Conservation (phyloP, 2,797 vertebrate species). For the Toxotes lorentzi region DNA sequence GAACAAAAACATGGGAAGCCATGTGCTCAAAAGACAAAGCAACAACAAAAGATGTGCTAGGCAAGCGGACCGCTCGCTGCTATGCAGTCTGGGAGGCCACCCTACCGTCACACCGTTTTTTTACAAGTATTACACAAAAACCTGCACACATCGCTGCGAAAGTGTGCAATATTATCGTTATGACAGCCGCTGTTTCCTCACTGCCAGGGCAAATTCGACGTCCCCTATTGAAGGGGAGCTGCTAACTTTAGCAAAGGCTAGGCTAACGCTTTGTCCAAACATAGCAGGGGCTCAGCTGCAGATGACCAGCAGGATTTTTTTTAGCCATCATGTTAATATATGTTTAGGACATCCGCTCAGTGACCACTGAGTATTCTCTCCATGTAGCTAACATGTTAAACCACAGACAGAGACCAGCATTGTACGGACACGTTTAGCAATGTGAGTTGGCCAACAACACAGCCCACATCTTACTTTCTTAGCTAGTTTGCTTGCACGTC, state of each 20-base stretch:
- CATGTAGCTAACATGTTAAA: background rate
- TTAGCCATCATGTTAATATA: background rate
- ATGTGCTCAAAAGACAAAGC: constrained; percentile 99
- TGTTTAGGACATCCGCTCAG: background rate
- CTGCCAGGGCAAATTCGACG: constrained; percentile 24
- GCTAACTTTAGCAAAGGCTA: constrained; percentile 75
- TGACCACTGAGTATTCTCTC: background rate
- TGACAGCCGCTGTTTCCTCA: background rate
- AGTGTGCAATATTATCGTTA: background rate
- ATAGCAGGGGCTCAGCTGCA: constrained; percentile 25
- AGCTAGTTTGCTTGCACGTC: constrained; percentile 66
- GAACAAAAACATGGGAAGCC: constrained; percentile 91
- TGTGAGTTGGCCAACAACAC: constrained; percentile 48
- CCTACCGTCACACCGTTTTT: background rate
- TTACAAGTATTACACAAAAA: background rate
- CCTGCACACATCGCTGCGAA: background rate
- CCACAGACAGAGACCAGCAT: background rate
- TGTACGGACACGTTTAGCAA: background rate
- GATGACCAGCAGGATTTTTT: background rate
- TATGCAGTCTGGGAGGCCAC: background rate
- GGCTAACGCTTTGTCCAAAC: constrained; percentile 77
- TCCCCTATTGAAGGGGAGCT: constrained; percentile 59
- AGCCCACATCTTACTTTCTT: constrained; percentile 72
- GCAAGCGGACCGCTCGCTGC: constrained; percentile 35
- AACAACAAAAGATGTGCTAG: constrained; percentile 91